phyloP scores from a whole-genome alignment of 1,140 invertebrate species.

The Caenorhabditis tropicalis region DNA sequence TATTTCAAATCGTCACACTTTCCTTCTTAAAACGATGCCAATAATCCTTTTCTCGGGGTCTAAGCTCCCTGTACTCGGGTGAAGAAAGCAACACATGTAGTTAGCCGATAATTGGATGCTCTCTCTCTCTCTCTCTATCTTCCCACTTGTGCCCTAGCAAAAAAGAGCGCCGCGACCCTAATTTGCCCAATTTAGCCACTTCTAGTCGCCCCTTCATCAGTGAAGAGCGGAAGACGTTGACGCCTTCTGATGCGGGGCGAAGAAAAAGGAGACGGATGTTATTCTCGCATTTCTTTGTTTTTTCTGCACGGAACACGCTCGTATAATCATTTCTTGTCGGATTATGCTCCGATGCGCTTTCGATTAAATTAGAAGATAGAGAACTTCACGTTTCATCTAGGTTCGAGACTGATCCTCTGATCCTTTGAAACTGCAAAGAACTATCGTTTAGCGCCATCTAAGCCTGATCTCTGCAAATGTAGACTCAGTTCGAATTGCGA shows the following conservation, averaged over 20 bases:
- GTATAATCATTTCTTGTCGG: no score
- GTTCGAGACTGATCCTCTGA: no score
- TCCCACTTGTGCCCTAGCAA: background rate
- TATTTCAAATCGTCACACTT: background rate
- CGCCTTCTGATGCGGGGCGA: conserved; percentile 4
- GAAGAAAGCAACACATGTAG: background rate
- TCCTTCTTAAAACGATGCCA: background rate
- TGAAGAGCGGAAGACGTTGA: background rate
- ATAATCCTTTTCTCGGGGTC: background rate
- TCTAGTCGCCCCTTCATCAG: conserved; percentile 1
- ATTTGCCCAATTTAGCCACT: conserved; percentile 36
- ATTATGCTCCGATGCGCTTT: no score
- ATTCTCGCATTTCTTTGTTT: background rate
- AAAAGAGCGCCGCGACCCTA: background rate
- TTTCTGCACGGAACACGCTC: background rate
- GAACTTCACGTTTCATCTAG: no score
- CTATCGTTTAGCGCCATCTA: no score
- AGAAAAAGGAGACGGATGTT: background rate
- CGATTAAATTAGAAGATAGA: no score
- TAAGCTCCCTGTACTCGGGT: background rate
- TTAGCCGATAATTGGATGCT: conserved; percentile 43
- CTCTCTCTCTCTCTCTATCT: background rate
- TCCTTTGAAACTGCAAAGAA: no score
- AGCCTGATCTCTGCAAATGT: no score
- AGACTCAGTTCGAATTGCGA: no score